Evolutionary conservation across 2,113 vertebrate species (phyloP), one percentile per base, ranked within the genome.

Genomic region (Melanocharis versteri): DNA sequence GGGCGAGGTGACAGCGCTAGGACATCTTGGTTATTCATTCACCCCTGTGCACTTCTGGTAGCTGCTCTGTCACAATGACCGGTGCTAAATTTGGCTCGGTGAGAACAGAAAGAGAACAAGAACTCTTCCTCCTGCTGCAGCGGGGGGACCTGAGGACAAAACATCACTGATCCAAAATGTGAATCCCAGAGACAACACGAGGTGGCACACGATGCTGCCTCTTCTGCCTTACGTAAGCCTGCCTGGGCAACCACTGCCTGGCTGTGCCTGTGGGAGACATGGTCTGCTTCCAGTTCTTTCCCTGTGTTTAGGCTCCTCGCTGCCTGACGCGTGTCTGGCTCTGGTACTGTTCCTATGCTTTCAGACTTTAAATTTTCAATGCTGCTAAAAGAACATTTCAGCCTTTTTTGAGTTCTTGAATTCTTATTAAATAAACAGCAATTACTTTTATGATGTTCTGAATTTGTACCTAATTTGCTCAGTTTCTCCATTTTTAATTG

Each of bases 171-270:
- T 91, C 42, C 42, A 33, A 26, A 88, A 48, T 70, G 87, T 83
- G 94, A 47, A 45, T 90, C 93, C 64, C 47, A 3, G 61, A 90
- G 85, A 70, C 44, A 28, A 94, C 94, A 86, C 75, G 16, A 96
- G 94, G 94, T 96, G 94, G 95, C 94, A 94, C 78, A 85, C 85
- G 2, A 40, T 5, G 2, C 94, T 94, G 79, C 85, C 83, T 85
- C 85, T 53, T 40, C 17, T 0, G 0, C 26, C 40, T 96, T 93
- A 93, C 2, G 3, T 96, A 95, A 96, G 87, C 12, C 18, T 18
- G 68, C 62, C 87, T 39, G 12, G 60, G 77, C 81, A 85, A 89
- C 30, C 24, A 1, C 83, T 64, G 77, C 15, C 69, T 45, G 72
- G n/a, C 40, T 82, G 7, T 83, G 54, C 64, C 54, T 27, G 10